Conservation (phyloP, 2,113 vertebrate species). For the Tetrao urogallus region DNA sequence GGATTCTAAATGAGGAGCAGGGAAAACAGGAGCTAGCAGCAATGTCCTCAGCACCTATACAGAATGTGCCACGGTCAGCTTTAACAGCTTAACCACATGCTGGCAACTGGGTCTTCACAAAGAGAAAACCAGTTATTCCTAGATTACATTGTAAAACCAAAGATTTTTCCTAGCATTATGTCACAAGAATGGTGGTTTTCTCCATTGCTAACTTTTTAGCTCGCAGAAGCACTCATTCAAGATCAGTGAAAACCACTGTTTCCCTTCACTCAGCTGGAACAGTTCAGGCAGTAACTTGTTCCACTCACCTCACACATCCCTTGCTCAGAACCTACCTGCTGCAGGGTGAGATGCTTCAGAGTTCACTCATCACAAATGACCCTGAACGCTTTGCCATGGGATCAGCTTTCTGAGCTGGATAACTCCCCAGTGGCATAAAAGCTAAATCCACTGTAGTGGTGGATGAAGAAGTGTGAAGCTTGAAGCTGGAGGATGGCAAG, state of each 20-base stretch:
- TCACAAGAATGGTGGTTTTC: not conserved
- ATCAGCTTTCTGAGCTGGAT: not conserved
- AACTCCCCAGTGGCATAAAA: rapidly evolving
- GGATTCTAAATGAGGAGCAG: not conserved
- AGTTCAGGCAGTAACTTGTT: not conserved
- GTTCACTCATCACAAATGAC: not conserved
- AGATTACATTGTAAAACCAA: not conserved
- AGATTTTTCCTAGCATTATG: too few relatives aligned
- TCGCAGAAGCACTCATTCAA: not conserved
- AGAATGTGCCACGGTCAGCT: not conserved
- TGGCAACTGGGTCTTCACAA: not conserved
- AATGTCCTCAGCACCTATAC: not conserved
- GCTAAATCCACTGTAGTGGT: not conserved
- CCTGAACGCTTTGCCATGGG: rapidly evolving
- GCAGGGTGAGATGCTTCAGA: not conserved
- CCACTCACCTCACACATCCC: not conserved
- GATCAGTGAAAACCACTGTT: not conserved
- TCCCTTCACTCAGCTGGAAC: not conserved
- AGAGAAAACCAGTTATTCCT: not conserved
- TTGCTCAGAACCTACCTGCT: not conserved
- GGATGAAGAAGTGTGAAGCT: not conserved
- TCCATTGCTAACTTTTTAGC: not conserved
- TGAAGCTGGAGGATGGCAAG: not conserved
- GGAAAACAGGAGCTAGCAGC: not conserved
- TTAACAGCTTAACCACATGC: not conserved